phyloP scores from a whole-genome alignment of 2,797 vertebrate species.

The Mus minutoides region DNA sequence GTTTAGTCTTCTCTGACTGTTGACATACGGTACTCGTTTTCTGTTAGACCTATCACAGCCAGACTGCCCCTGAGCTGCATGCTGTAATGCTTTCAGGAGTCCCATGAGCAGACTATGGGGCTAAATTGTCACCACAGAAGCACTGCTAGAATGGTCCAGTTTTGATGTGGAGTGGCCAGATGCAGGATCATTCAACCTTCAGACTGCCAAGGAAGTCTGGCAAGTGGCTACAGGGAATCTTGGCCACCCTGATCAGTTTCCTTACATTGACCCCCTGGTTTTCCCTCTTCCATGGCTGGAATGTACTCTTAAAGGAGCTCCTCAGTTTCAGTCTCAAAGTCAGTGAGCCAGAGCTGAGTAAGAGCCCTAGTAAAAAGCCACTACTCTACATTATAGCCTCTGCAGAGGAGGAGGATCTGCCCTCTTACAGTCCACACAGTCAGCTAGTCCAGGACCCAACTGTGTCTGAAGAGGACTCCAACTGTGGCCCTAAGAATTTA shows the following conservation, averaged over 20 bases:
- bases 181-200: neutral
- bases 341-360: neutral
- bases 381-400: no score
- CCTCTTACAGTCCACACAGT: neutral
- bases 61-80: neutral
- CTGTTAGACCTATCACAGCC: neutral
- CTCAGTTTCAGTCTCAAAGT: neutral
- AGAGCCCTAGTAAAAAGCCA: neutral
- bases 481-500: neutral
- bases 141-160: neutral
- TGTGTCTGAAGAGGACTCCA: neutral
- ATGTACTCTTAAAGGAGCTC: neutral
- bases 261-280: neutral
- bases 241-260: neutral
- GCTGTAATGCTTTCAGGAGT: neutral
- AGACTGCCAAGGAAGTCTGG: neutral
- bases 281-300: neutral
- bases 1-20: neutral
- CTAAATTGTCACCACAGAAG: neutral
- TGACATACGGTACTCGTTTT: neutral
- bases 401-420: neutral
- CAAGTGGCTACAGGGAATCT: neutral
- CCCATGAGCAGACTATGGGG: neutral
- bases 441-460: neutral
- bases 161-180: neutral